Base-by-base conservation (phyloP, 2,113 vertebrate species). In the Chaetodon auriga region DNA sequence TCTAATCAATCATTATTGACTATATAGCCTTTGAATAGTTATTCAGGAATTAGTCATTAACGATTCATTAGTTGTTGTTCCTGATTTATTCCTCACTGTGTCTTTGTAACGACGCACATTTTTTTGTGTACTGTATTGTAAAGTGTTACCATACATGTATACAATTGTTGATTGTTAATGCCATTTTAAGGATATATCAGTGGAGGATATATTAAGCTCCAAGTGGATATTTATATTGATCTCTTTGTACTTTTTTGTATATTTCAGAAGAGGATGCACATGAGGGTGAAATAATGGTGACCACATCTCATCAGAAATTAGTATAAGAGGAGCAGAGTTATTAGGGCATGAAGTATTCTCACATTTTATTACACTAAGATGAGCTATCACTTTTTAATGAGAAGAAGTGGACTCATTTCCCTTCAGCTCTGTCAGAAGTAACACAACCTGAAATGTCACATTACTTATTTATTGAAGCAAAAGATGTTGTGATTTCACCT, bases 391-490 rank as follows among this genome's bases (percentile, higher is more conserved):
- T 68, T 60, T 73, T 51, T 60, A 51, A 64, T 1, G 2, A 36
- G 19, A 46, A 46, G 21, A 35, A 54, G 14, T 30, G n/a, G 1
- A 46, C 30, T 7, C 6, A 62, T 38, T 65, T 19, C 10, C 12
- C 66, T 14, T 63, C 58, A 55, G 70, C 6, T 45, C 14, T 35
- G 62, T 70, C 55, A 86, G 75, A 55, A 75, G 65, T 53, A 70
- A 38, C 35, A 49, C 76, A 76, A 74, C 36, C 25, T 72, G 78
- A 87, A 78, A 80, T 64, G 60, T 84, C 84, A 81, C 43, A 82
- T 89, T 68, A 62, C 43, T 83, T 77, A 86, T 85, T 84, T 46
- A 86, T 62, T 70, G 69, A 65, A 65, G 73, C 57, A 84, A 78
- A 84, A 71, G 23, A 68, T 14, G 30, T 19, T 69, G 45, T 25